These are phyloP conservation scores for Pelodytes ibericus DNA, from an alignment of 2,797 vertebrate genomes.

Conservation along the genomic window DNA sequence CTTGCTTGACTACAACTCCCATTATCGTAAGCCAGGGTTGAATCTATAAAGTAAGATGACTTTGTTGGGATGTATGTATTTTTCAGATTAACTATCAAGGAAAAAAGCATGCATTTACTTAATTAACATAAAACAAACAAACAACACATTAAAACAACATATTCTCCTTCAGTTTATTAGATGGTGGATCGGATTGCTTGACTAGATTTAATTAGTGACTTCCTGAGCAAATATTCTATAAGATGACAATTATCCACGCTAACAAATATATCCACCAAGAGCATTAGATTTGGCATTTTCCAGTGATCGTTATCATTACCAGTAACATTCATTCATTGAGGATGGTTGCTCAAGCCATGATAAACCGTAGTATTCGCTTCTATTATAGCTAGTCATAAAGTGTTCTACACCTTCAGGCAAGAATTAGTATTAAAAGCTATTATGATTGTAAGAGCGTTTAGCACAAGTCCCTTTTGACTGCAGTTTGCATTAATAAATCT, in stretches of 20 bases:
- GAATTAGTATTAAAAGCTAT: conserved; percentile 81
- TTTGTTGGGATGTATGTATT: too few relatives aligned
- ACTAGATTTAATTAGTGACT: conserved; percentile 68
- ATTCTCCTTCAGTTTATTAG: conserved; percentile 9
- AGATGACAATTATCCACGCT: conserved; percentile 71
- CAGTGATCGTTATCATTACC: too few relatives aligned
- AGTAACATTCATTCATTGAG: conserved; percentile 75
- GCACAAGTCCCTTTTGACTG: conserved; percentile 73
- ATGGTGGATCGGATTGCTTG: conserved; percentile 50
- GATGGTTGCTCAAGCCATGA: conserved; percentile 68
- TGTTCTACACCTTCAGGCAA: conserved; percentile 77
- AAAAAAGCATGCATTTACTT: too few relatives aligned
- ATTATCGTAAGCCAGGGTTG: too few relatives aligned
- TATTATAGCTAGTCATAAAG: conserved; percentile 75
- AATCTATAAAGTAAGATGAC: too few relatives aligned
- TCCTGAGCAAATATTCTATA: conserved; percentile 71
- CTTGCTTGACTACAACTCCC: too few relatives aligned
- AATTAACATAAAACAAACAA: not conserved
- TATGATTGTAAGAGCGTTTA: conserved; percentile 75
- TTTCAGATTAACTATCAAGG: too few relatives aligned
- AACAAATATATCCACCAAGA: conserved; percentile 73
- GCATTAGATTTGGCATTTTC: conserved; percentile 78
- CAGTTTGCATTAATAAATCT: conserved; percentile 71
- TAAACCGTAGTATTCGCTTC: conserved; percentile 66
- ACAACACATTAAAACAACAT: conserved; percentile 5